Percentiles rank a stretch among this genome's conserved stretches.
These are phyloP conservation scores for Pangasius sanitwongsei DNA, from an alignment of 2,797 vertebrate species.

Conservation along the genomic window DNA sequence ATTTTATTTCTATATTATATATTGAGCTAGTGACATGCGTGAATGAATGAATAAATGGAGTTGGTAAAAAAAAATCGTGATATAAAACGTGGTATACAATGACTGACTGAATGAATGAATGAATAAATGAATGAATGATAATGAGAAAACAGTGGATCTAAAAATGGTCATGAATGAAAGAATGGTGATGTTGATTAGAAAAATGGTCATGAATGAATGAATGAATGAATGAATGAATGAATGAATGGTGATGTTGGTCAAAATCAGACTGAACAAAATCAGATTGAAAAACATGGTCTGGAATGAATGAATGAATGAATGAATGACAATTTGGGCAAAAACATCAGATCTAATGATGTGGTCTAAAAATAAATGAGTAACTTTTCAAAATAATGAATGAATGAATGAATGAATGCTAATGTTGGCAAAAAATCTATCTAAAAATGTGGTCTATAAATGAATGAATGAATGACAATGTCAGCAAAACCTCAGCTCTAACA, in stretches of 20 bases:
- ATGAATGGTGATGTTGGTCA: too few relatives aligned
- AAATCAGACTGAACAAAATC: too few relatives aligned
- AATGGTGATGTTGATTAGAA: neutral
- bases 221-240: too few relatives aligned
- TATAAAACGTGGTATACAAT: neutral
- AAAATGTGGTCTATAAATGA: neutral
- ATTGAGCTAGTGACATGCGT: neutral
- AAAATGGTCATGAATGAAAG: neutral
- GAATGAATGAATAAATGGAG: neutral
- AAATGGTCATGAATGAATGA: too few relatives aligned
- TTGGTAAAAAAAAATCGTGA: neutral
- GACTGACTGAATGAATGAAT: neutral
- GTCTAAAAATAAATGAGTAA: too few relatives aligned
- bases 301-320: too few relatives aligned
- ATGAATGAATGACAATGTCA: neutral
- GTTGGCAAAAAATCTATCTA: neutral
- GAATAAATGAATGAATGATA: neutral
- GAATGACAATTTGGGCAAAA: too few relatives aligned
- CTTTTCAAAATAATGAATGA: neutral
- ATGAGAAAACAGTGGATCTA: neutral
- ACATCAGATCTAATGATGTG: too few relatives aligned
- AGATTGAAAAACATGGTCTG: too few relatives aligned
- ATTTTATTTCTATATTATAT: neutral
- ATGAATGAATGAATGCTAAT: neutral
- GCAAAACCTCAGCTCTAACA: too few relatives aligned